Conservation (phyloP, 2,113 vertebrate genomes). For the Lathamus discolor region DNA sequence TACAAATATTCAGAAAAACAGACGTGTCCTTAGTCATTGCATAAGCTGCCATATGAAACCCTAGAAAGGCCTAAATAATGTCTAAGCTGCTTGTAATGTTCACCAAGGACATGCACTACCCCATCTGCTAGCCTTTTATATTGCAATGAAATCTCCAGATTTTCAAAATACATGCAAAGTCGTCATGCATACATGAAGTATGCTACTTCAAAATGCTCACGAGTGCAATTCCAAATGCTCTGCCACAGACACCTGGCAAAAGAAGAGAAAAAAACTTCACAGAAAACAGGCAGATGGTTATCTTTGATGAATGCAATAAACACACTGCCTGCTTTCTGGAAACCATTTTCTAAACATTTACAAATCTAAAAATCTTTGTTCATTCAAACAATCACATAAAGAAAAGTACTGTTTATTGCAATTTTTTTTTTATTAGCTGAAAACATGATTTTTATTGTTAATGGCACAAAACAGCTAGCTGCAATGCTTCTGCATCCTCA, state of each 20-base stretch:
- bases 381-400: neutral
- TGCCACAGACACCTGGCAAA: neutral
- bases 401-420: neutral
- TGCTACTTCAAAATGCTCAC: neutral
- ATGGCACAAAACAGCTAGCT: neutral
- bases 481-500: neutral
- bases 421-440: neutral
- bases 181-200: no score
- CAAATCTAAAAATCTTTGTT: neutral
- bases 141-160: neutral
- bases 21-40: accelerated
- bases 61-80: neutral
- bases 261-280: neutral
- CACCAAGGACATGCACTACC: neutral
- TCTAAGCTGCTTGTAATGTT: neutral
- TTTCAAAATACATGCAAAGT: neutral
- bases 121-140: neutral
- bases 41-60: neutral
- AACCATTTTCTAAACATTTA: constrained; percentile 13
- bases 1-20: neutral
- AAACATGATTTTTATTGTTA: neutral
- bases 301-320: neutral
- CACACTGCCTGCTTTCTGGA: constrained; percentile 1
- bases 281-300: constrained; percentile 21
- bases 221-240: neutral